Conservation (phyloP, 1,140 invertebrate species). For the Psix sp. region DNA sequence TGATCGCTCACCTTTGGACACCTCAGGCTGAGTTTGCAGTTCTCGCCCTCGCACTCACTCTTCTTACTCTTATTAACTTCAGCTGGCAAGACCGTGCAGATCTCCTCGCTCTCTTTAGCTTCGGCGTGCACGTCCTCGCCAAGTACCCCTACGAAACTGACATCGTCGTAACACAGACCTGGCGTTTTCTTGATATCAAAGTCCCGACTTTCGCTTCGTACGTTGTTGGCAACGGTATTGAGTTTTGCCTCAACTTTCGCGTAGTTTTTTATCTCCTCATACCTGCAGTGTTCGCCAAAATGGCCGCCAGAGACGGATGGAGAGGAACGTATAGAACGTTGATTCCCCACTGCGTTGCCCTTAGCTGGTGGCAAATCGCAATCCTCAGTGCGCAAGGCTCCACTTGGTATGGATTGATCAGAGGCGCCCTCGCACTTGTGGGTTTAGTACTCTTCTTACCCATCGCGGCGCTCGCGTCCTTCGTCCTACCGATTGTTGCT, state of each 20-base stretch:
- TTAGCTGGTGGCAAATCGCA: constrained; percentile 91
- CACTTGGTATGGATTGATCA: constrained; percentile 86
- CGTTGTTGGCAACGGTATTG: constrained; percentile 87
- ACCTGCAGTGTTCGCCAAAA: constrained; percentile 83
- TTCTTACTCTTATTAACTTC: constrained; percentile 85
- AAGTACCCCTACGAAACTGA: constrained; percentile 91
- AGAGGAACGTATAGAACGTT: constrained; percentile 86
- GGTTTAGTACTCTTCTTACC: constrained; percentile 87
- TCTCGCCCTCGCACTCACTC: constrained; percentile 83
- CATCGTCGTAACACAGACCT: constrained; percentile 85
- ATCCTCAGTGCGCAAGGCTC: constrained; percentile 87
- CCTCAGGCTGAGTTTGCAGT: constrained; percentile 90
- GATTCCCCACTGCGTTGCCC: constrained; percentile 89
- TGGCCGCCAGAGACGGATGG: constrained; percentile 86
- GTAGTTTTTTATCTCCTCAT: constrained; percentile 87
- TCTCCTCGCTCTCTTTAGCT: constrained; percentile 84
- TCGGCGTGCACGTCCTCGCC: constrained; percentile 87
- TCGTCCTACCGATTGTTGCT: constrained; percentile 85
- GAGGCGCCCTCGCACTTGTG: constrained; percentile 85
- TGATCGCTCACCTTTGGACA: constrained; percentile 86
- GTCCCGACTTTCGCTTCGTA: constrained; percentile 89
- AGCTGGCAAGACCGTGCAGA: constrained; percentile 81
- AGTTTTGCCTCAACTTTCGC: constrained; percentile 89
- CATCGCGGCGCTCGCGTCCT: constrained; percentile 84
- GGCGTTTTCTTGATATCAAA: constrained; percentile 87